Conservation (phyloP, 2,797 vertebrate species). For the Avahi laniger region DNA sequence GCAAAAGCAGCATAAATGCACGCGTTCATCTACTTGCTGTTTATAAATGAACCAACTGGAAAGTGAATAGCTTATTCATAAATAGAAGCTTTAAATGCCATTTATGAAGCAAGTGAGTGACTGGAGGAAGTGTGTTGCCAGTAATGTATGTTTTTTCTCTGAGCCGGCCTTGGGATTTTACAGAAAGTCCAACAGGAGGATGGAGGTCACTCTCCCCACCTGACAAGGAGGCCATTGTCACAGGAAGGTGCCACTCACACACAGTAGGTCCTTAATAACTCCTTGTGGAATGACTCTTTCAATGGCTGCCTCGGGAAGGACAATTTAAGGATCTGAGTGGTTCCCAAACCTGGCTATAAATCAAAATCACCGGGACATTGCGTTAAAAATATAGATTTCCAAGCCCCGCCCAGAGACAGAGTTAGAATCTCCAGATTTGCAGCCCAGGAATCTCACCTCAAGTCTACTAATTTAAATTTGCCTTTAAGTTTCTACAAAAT, state of each 20-base stretch:
- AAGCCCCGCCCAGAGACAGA: not conserved
- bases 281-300: not conserved
- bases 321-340: not conserved
- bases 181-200: slow-evolving; percentile 22
- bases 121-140: slow-evolving; percentile 66
- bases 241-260: not conserved
- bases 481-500: slow-evolving; percentile 1
- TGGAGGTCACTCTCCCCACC: not conserved
- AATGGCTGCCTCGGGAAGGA: not conserved
- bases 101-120: slow-evolving; percentile 66
- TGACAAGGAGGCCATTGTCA: slow-evolving; percentile 59
- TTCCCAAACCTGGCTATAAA: not conserved
- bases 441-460: not conserved
- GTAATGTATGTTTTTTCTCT: slow-evolving; percentile 53
- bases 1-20: slow-evolving; percentile 41
- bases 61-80: slow-evolving; percentile 73
- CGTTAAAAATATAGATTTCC: not conserved
- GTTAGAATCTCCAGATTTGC: not conserved
- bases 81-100: slow-evolving; percentile 71
- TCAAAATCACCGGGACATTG: not conserved
- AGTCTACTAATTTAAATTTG: not conserved
- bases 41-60: slow-evolving; percentile 63
- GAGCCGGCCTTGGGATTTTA: slow-evolving; percentile 54
- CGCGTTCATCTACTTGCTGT: slow-evolving; percentile 63
- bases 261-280: slow-evolving; percentile 54